Evolutionary conservation across 2,113 vertebrate species (phyloP), one percentile per base, ranked within the genome.

Genomic region (Perca flavescens): DNA sequence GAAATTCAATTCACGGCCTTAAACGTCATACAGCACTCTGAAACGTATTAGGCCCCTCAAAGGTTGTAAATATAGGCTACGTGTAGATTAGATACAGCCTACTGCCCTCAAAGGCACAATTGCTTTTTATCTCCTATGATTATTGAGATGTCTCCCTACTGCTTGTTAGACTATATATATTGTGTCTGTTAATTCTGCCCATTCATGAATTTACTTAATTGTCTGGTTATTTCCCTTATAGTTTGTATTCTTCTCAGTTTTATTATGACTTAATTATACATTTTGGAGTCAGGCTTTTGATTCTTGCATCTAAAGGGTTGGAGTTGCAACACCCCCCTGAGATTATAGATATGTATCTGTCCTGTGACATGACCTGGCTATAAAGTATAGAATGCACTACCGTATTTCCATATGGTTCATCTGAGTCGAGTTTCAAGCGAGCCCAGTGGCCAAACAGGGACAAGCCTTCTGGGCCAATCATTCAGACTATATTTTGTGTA

Each of bases 371-470:
- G 49, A 28, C 74, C 77, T 49, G 74, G n/a, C 77, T 75, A 21
- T 73, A 66, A 77, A 66, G 46, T 25, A 69, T 36, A 75, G 36
- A 43, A 43, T 25, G 70, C 40, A 43, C 56, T 68, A n/a, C 49
- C 22, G 11, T 79, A 61, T 64, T 69, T 90, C 49, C 76, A 80
- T 72, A 72, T 36, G 70, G 70, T 66, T 78, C 52, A 77, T 53
- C 31, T 71, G 58, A 56, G 70, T 88, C 69, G n/a, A 57, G 73
- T 87, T 92, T 84, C 83, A 86, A 2, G 49, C 0, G 16, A 63
- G 74, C 69, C 17, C 60, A 31, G 61, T 15, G 31, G 16, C 40
- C 72, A 43, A 75, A 50, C 72, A 28, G 43, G 46, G 52, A 75
- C 70, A 66, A 40, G 40, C 66, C 71, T 49, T 64, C 71, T 72